phyloP scores from a whole-genome alignment of 2,797 vertebrate species.

The Catostomus latipinnis region DNA sequence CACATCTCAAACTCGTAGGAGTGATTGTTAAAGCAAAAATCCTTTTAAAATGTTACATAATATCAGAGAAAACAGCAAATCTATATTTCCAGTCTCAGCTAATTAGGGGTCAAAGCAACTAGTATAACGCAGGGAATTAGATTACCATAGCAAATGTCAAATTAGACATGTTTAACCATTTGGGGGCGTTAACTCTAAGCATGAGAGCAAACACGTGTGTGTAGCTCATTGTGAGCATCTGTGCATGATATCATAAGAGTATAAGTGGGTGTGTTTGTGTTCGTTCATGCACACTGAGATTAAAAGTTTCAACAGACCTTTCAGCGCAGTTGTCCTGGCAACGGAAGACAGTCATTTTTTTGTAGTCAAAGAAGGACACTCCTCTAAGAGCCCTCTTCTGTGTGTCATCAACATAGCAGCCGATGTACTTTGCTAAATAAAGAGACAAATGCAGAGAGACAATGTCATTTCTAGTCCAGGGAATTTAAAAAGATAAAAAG shows the following conservation, averaged over 20 bases:
- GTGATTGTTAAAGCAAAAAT: background rate
- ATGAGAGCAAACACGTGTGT: background rate
- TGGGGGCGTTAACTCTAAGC: background rate
- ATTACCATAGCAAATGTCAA: background rate
- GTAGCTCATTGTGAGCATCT: background rate
- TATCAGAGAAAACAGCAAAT: background rate
- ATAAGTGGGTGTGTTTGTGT: background rate
- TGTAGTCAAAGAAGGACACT: conserved; percentile 98
- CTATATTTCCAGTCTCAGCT: background rate
- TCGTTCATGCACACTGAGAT: background rate
- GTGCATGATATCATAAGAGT: background rate
- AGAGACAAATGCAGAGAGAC: background rate
- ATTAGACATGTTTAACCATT: background rate
- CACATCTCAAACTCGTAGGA: too few relatives aligned
- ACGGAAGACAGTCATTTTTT: conserved; percentile 98
- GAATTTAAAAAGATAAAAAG: background rate
- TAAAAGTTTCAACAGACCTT: conserved; percentile 75
- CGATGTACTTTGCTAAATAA: conserved; percentile 87
- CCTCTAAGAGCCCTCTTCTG: conserved; percentile 89
- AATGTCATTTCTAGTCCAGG: background rate
- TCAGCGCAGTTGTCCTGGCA: conserved; percentile 99
- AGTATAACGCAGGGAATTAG: background rate
- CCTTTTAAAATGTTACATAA: background rate
- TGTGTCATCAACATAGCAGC: conserved; percentile 91
- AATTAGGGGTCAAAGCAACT: background rate